Base-by-base conservation (phyloP, 1,140 invertebrate species). In the Caenorhabditis tropicalis region DNA sequence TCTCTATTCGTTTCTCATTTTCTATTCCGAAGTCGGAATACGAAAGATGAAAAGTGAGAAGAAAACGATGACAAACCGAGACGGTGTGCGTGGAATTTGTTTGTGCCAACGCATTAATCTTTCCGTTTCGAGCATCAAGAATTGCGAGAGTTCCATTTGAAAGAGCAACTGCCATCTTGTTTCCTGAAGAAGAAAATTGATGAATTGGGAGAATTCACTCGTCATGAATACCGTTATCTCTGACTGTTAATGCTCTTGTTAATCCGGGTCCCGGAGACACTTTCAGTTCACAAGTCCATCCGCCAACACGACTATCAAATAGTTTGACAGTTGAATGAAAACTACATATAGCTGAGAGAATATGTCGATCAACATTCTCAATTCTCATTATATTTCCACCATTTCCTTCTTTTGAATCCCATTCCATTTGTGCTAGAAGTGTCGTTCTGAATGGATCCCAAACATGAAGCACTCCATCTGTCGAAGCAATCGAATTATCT, bases 391-490 rank as follows among this genome's bases (percentile, higher is more conserved):
- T 49, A 16, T 74, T 39, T 56, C 65, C 74, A 19, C 46, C 65
- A 27, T 12, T 49, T 51, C 46, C 79, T 21, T 81, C 49, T 21
- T 81, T 53, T 15, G 46, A 49, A 21, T 81, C 33, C 82, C 82
- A 84, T 39, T 84, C 82, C 16, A 84, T 16, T 79, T 79, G 74
- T 27, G 65, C 48, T 16, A 84, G 48, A 16, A 65, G 43, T 10
- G 36, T 84, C 0, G 58, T 65, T 43, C 82, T 31, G 33, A 84
- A 84, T 27, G 82, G 82, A 79, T 84, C 82, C 82, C 82, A 84
- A 5, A 85, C 83, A 79, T 85, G 83, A 7, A 85, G 24, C 7
- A 56, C 29, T 12, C 83, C 83, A 65, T 85, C 83, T 15, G 83
- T 79, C 19, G 74, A 80, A 33, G 83, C 83, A 31, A 85, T 85